phyloP scores from a whole-genome alignment of 2,888 invertebrate genomes.

The Campoplex capitator region DNA sequence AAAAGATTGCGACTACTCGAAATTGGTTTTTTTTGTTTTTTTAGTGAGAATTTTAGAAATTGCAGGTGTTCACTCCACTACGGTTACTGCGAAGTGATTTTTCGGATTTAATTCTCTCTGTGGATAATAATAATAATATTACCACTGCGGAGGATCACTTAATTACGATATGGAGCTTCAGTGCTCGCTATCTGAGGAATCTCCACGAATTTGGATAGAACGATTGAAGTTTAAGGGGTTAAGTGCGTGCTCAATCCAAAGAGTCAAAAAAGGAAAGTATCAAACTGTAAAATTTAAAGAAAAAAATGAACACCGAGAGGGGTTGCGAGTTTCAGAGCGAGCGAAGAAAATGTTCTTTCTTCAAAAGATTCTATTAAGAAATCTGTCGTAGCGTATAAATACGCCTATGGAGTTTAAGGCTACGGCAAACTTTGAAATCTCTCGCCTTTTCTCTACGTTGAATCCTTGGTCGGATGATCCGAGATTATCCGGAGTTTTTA shows the following conservation, averaged over 20 bases:
- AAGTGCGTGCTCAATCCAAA: not conserved
- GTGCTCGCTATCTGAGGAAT: not conserved
- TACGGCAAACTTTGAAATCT: conserved; percentile 73
- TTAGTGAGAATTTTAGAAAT: no score
- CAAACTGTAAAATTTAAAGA: conserved; percentile 27
- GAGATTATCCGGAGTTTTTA: conserved; percentile 71
- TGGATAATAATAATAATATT: no score
- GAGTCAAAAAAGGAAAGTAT: not conserved
- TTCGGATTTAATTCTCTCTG: no score
- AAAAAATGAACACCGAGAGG: conserved; percentile 9
- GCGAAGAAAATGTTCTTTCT: conserved; percentile 36
- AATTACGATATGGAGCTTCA: not conserved
- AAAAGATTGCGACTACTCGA: not conserved
- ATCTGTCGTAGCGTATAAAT: conserved; percentile 38
- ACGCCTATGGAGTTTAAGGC: conserved; percentile 35
- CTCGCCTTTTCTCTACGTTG: conserved; percentile 54
- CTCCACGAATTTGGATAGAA: not conserved
- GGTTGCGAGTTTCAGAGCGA: conserved; percentile 25
- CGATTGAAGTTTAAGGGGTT: not conserved
- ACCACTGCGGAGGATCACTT: no score
- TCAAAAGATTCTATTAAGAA: conserved; percentile 50
- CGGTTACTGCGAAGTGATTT: no score
- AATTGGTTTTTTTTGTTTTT: not conserved
- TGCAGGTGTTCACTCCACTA: no score
- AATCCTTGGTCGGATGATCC: conserved; percentile 74